These are phyloP conservation scores for Drosophila lacicola DNA, from an alignment of 2,888 invertebrate genomes.

Conservation along the genomic window DNA sequence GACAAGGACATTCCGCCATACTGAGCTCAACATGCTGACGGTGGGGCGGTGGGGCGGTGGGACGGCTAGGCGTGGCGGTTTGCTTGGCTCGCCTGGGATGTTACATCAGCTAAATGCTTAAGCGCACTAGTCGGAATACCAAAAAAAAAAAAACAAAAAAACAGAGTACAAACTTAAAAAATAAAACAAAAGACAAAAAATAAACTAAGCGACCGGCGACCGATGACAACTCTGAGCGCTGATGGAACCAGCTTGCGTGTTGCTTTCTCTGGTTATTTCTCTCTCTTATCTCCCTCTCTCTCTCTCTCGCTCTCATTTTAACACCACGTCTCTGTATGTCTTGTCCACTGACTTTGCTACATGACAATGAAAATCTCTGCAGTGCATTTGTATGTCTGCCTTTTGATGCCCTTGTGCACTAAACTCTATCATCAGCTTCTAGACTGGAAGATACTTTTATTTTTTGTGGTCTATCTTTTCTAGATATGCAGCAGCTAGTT, in stretches of 20 bases:
- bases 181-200: constrained; percentile 21
- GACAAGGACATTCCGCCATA: constrained; percentile 69
- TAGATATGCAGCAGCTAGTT: no score
- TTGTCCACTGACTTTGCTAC: constrained; percentile 69
- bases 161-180: constrained; percentile 65
- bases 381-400: constrained; percentile 50
- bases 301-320: constrained; percentile 11
- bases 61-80: constrained; percentile 22
- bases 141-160: constrained; percentile 33
- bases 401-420: constrained; percentile 24
- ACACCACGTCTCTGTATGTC: constrained; percentile 1
- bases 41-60: constrained; percentile 10
- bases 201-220: constrained; percentile 28
- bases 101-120: constrained; percentile 80
- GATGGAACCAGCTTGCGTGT: constrained; percentile 54
- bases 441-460: no score
- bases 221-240: constrained; percentile 60
- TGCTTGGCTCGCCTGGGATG: constrained; percentile 57
- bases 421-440: no score
- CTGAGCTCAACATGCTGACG: constrained; percentile 43
- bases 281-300: constrained; percentile 9
- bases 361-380: constrained; percentile 75
- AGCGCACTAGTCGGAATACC: constrained; percentile 65
- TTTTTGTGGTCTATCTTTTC: no score
- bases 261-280: constrained; percentile 41